Conservation (phyloP, 2,888 invertebrate genomes). For the Mechanitis mazaeus region DNA sequence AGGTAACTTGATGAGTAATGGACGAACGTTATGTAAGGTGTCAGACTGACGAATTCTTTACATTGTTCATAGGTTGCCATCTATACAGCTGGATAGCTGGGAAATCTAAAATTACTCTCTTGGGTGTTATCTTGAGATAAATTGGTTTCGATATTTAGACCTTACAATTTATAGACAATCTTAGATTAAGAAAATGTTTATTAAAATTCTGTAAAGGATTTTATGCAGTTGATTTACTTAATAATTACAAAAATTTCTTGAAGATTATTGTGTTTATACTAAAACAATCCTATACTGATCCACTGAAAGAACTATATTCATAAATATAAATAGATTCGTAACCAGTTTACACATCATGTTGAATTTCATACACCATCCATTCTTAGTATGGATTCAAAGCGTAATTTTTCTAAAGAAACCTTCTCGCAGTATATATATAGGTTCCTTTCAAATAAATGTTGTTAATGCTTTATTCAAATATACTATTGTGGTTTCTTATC, state of each 20-base stretch:
- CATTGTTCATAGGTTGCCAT: slow-evolving; percentile 29
- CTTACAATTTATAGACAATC: slow-evolving; percentile 16
- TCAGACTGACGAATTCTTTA: slow-evolving; percentile 24
- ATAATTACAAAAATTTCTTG: slow-evolving; percentile 12
- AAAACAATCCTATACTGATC: too few relatives aligned
- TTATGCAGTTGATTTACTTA: too few relatives aligned
- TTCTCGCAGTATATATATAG: slow-evolving; percentile 4
- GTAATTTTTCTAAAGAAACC: slow-evolving; percentile 50
- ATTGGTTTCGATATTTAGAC: slow-evolving; percentile 20
- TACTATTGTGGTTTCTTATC: slow-evolving; percentile 3
- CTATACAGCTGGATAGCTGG: slow-evolving; percentile 12
- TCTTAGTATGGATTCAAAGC: slow-evolving; percentile 67
- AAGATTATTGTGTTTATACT: too few relatives aligned
- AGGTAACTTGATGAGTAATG: slow-evolving; percentile 40
- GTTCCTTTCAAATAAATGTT: slow-evolving; percentile 1
- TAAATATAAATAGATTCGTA: slow-evolving; percentile 46
- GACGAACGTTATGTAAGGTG: slow-evolving; percentile 30
- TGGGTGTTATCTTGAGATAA: slow-evolving; percentile 25
- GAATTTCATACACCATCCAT: slow-evolving; percentile 70
- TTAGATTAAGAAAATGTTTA: not conserved
- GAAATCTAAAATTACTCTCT: slow-evolving; percentile 28
- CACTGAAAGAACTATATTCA: slow-evolving; percentile 25
- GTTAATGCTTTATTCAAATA: slow-evolving; percentile 3
- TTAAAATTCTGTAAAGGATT: too few relatives aligned
- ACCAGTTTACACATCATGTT: slow-evolving; percentile 51